Evolutionary conservation across 2,888 invertebrate species (phyloP).

Genomic region (Euzophera pinguis): DNA sequence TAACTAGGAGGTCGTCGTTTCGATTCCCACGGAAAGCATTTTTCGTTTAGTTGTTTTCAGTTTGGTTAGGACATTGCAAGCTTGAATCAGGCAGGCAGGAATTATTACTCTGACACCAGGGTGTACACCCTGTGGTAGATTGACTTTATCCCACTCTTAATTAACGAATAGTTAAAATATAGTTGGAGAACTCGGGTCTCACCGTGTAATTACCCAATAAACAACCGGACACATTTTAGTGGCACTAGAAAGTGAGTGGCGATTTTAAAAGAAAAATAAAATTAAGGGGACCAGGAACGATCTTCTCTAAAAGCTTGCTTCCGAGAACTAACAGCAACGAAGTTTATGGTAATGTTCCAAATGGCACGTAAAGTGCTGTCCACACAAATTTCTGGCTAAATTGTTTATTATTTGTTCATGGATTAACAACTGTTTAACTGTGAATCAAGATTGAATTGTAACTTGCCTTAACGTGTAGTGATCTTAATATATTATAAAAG

Average conservation of each 20-base stretch:
- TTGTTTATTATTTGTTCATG: slow-evolving; percentile 7
- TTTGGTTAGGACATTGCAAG: too few relatives aligned
- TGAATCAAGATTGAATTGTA: slow-evolving; percentile 17
- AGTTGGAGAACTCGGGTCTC: not conserved
- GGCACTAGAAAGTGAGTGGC: not conserved
- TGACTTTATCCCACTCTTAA: too few relatives aligned
- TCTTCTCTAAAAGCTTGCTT: slow-evolving; percentile 2
- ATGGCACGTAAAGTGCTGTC: slow-evolving; percentile 1
- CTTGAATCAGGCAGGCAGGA: too few relatives aligned
- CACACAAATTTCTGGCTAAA: slow-evolving; percentile 11
- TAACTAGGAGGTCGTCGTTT: too few relatives aligned
- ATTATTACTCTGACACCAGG: too few relatives aligned
- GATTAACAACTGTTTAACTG: slow-evolving; percentile 2
- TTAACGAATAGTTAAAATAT: too few relatives aligned
- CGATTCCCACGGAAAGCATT: too few relatives aligned
- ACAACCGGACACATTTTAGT: not conserved
- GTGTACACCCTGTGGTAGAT: too few relatives aligned
- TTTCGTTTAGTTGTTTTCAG: too few relatives aligned
- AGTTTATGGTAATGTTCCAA: slow-evolving; percentile 5
- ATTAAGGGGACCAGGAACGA: not conserved
- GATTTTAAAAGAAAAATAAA: slow-evolving; percentile 4
- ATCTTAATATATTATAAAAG: slow-evolving; percentile 9
- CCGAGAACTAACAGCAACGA: slow-evolving; percentile 1
- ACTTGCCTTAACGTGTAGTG: slow-evolving; percentile 17
- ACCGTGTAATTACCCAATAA: not conserved